phyloP scores from a whole-genome alignment of 2,797 vertebrate genomes.

The Australoheros facetus region DNA sequence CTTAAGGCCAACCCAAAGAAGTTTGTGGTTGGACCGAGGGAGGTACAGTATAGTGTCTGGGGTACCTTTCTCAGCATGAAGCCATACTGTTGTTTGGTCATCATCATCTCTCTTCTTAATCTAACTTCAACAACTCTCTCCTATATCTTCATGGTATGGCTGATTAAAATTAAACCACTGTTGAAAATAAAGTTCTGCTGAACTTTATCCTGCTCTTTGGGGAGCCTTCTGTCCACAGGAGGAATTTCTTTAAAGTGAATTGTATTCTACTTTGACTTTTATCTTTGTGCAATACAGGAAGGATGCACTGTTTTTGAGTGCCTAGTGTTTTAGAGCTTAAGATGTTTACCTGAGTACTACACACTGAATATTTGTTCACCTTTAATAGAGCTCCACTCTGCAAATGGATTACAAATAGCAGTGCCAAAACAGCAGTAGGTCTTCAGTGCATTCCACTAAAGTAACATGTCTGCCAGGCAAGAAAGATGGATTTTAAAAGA shows the following conservation, averaged over 20 bases:
- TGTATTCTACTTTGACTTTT: neutral
- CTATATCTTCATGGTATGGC: neutral
- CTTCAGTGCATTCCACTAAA: neutral
- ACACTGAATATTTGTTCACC: slow-evolving; percentile 18
- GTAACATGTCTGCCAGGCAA: neutral
- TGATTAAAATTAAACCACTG: neutral
- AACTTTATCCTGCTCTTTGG: neutral
- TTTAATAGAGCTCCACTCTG: neutral
- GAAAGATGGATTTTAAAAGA: too few species aligned
- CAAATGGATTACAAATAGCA: neutral
- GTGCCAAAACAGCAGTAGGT: neutral
- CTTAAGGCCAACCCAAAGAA: too few species aligned
- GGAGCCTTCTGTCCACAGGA: neutral
- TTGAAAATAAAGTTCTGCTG: neutral
- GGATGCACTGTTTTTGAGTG: neutral
- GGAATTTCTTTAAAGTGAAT: neutral
- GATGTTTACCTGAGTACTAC: slow-evolving; percentile 6
- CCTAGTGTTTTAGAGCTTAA: neutral
- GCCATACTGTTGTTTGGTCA: neutral
- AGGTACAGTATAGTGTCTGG: too few species aligned
- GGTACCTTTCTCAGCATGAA: neutral
- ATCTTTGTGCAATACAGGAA: slow-evolving; percentile 4
- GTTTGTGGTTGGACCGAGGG: too few species aligned
- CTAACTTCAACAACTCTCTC: neutral
- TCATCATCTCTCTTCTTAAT: neutral